Evolutionary conservation across 2,888 invertebrate species (phyloP), one percentile per base, ranked within the genome.

Genomic region (Mythimna pallens): DNA sequence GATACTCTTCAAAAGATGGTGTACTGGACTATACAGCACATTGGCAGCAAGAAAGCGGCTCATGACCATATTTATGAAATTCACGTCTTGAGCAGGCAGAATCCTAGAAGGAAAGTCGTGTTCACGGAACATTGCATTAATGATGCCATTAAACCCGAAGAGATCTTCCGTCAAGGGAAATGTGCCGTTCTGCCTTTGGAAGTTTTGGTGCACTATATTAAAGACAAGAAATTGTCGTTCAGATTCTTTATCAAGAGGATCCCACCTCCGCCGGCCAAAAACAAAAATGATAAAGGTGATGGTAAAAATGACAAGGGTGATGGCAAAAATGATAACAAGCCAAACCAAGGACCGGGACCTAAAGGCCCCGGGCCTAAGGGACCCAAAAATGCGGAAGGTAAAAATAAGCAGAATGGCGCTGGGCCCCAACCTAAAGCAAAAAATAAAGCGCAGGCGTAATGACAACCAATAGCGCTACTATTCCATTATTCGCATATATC

Each of bases 101-200:
- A 94, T 67, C 61, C 84, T 7, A 89, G 93, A 54, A 90, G 94
- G 12, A 94, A 93, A 81, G 91, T 90, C 0, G 89, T 90, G 20
- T 96, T 92, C 78, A 91, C 86, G 6, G 96, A 96, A 72, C 92
- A 94, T 76, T 96, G 96, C 80, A 94, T 91, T 76, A 95, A 92
- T 80, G 95, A 96, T 77, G 86, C 92, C 9, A 84, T 93, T 20
- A 93, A 93, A 76, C 88, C 92, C 20, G 94, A 95, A 64, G 94
- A 95, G 75, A 89, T 96, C 6, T 93, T 94, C 76, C 92, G 91
- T 22, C 83, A 82, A 55, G 91, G 90, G 0, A 94, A 93, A 87
- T 96, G 96, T 84, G 93, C 92, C 22, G 84, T 94, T 52, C 70
- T 95, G 62, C 94, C 96, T 2, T 81, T 95, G 25, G 91, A 89